These are phyloP conservation scores for Operophtera brumata DNA, from an alignment of 2,888 invertebrate species.

Conservation along the genomic window DNA sequence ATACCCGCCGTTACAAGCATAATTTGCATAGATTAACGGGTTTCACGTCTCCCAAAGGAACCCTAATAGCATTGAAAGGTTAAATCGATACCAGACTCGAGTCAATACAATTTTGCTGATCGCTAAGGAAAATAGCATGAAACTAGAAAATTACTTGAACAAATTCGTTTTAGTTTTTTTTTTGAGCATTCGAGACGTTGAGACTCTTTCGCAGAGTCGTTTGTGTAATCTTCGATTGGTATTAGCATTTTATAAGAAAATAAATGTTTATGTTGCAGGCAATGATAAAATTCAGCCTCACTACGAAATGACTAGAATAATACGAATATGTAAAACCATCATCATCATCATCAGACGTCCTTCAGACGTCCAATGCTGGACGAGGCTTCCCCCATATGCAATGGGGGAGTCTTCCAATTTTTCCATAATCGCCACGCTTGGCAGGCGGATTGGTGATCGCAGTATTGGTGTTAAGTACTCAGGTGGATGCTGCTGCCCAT, in stretches of 20 bases:
- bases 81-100: slow-evolving; percentile 56
- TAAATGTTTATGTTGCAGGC: slow-evolving; percentile 1
- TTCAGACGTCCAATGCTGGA: too few species aligned
- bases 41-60: slow-evolving; percentile 31
- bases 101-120: slow-evolving; percentile 55
- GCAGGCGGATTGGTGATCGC: too few species aligned
- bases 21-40: slow-evolving; percentile 22
- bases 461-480: too few species aligned
- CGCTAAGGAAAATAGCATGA: slow-evolving; percentile 38
- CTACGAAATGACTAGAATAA: not conserved
- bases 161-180: slow-evolving; percentile 25
- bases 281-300: not conserved
- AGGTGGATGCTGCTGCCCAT: too few species aligned
- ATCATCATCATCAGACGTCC: too few species aligned
- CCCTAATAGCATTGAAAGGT: slow-evolving; percentile 50
- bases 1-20: slow-evolving; percentile 11
- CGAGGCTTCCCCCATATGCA: too few species aligned
- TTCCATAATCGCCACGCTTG: too few species aligned
- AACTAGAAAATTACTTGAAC: slow-evolving; percentile 30
- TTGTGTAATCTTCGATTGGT: slow-evolving; percentile 13
- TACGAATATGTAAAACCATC: too few species aligned
- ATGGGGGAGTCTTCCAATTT: too few species aligned
- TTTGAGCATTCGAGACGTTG: slow-evolving; percentile 11
- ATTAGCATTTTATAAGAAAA: slow-evolving; percentile 15
- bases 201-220: slow-evolving; percentile 6